Conservation (phyloP, 2,888 invertebrate genomes). For the Eurytoma adleriae region DNA sequence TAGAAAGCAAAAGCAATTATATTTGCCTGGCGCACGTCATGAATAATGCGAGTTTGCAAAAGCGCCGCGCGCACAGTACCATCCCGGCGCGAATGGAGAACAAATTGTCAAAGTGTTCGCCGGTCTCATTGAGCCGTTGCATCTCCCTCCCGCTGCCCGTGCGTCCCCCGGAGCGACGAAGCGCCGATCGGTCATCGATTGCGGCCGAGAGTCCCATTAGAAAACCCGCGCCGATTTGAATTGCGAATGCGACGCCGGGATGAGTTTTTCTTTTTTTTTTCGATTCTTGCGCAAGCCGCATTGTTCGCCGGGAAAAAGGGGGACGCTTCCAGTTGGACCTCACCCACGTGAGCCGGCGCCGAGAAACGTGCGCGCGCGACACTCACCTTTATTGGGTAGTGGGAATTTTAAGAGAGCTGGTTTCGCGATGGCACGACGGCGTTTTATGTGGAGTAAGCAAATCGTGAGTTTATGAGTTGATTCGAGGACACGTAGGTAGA, state of each 20-base stretch:
- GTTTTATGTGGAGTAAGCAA: neutral
- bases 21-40: neutral
- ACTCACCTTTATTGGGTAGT: neutral
- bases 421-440: neutral
- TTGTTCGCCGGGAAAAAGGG: constrained; percentile 12
- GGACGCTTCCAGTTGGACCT: neutral
- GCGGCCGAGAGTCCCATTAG: constrained; percentile 41
- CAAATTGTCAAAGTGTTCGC: constrained; percentile 25
- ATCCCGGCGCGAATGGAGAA: neutral
- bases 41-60: constrained; percentile 31
- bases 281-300: neutral
- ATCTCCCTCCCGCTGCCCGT: neutral
- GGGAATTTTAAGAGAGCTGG: no score
- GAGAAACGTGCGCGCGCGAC: neutral
- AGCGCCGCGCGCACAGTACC: no score
- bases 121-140: neutral
- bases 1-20: constrained; percentile 1
- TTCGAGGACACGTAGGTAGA: no score
- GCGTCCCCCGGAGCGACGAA: neutral
- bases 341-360: neutral
- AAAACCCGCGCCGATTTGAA: constrained; percentile 41
- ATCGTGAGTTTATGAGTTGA: no score
- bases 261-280: neutral
- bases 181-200: constrained; percentile 25
- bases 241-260: constrained; percentile 23